Conservation (phyloP, 2,113 vertebrate genomes). For the Pygoscelis antarcticus region DNA sequence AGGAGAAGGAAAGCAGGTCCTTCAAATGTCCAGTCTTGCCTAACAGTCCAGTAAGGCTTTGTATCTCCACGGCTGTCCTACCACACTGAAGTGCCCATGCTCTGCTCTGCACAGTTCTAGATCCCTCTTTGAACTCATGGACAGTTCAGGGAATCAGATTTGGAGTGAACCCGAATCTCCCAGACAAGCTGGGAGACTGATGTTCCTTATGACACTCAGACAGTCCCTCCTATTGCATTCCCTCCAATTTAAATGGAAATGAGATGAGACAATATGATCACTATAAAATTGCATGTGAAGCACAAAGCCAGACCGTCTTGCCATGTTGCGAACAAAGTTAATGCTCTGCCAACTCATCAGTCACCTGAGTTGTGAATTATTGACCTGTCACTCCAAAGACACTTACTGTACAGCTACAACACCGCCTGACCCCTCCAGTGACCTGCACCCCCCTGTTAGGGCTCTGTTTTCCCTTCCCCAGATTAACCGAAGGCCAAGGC, state of each 20-base stretch:
- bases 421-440: background rate
- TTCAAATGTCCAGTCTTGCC: background rate
- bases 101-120: background rate
- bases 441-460: background rate
- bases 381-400: background rate
- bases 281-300: background rate
- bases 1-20: background rate
- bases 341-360: background rate
- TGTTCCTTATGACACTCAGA: background rate
- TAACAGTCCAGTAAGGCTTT: background rate
- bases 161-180: background rate
- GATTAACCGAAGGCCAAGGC: background rate
- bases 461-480: too few species aligned
- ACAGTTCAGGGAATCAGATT: background rate
- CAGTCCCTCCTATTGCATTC: background rate
- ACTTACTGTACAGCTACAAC: background rate
- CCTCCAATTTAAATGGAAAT: background rate
- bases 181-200: background rate
- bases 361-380: background rate
- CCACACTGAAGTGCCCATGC: accelerated
- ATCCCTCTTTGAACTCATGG: background rate
- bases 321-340: background rate
- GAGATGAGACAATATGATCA: background rate
- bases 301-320: background rate
- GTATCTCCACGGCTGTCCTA: background rate